Percentiles rank a stretch among this genome's conserved stretches.
Evolutionary conservation across 2,888 invertebrate species (phyloP).

Genomic region (Myopa tessellatipennis): DNA sequence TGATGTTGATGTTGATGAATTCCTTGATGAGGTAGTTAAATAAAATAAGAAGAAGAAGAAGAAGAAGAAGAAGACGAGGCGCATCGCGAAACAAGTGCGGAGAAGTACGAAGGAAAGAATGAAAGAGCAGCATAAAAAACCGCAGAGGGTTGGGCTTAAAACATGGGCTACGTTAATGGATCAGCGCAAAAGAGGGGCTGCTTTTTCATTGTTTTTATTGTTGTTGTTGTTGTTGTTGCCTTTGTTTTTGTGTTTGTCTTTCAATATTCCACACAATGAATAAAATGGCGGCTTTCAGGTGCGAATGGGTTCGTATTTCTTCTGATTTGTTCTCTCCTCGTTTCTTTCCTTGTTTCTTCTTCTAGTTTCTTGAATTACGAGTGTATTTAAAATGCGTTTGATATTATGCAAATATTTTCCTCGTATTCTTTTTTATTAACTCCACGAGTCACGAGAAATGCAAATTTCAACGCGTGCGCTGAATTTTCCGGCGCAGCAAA

Average conservation of each 20-base stretch:
- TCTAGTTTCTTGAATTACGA: not conserved
- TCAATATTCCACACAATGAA: not conserved
- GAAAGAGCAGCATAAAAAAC: not conserved
- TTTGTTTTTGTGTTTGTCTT: not conserved
- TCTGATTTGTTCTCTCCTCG: too few relatives aligned
- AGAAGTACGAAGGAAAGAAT: not conserved
- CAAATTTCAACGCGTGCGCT: conserved; percentile 7
- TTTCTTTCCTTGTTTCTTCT: not conserved
- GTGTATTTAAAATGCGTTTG: not conserved
- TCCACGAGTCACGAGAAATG: conserved; percentile 14
- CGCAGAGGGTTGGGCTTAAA: conserved; percentile 14
- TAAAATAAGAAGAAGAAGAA: conserved; percentile 4
- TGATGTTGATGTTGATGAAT: conserved; percentile 21
- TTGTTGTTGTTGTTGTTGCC: not conserved
- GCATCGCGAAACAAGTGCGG: not conserved
- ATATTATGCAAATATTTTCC: not conserved
- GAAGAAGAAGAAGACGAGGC: not conserved
- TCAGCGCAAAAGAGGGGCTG: not conserved
- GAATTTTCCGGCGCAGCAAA: not conserved
- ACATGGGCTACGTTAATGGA: not conserved
- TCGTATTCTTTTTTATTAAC: not conserved
- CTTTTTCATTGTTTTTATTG: not conserved
- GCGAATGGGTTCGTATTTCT: not conserved
- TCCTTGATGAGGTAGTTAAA: conserved; percentile 20
- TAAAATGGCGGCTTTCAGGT: not conserved